phyloP scores from a whole-genome alignment of 2,113 vertebrate genomes.

The Tyrannus savana region DNA sequence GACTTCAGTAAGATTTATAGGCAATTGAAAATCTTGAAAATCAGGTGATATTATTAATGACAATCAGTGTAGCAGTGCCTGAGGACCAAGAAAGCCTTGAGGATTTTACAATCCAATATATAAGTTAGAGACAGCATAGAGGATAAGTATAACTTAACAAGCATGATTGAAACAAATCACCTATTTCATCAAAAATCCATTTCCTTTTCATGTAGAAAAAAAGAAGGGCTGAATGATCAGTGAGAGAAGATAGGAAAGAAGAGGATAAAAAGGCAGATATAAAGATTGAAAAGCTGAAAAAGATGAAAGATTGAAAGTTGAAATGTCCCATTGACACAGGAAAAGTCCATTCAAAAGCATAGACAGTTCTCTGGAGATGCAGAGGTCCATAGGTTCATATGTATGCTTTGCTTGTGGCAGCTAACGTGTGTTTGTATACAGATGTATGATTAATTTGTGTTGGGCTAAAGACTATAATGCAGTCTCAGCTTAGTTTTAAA shows the following conservation, averaged over 20 bases:
- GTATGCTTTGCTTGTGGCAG: background rate
- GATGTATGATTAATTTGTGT: background rate
- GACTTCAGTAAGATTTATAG: background rate
- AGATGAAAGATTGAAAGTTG: background rate
- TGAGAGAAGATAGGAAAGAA: background rate
- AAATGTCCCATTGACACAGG: background rate
- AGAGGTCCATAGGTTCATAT: background rate
- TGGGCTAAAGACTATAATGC: background rate
- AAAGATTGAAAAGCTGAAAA: background rate
- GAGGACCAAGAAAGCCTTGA: background rate
- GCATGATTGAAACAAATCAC: background rate
- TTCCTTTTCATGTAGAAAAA: background rate
- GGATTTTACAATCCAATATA: background rate
- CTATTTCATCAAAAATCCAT: background rate
- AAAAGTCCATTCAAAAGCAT: background rate
- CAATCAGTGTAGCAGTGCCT: background rate
- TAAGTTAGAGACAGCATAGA: background rate
- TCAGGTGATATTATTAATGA: background rate
- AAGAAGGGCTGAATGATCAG: background rate
- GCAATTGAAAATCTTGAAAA: background rate
- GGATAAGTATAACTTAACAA: background rate
- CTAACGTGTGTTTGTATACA: background rate
- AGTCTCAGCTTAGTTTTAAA: background rate
- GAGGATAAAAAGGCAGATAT: background rate
- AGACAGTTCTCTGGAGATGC: background rate